These are phyloP conservation scores for Habropoda laboriosa DNA, from an alignment of 1,140 invertebrate species.

Conservation along the genomic window DNA sequence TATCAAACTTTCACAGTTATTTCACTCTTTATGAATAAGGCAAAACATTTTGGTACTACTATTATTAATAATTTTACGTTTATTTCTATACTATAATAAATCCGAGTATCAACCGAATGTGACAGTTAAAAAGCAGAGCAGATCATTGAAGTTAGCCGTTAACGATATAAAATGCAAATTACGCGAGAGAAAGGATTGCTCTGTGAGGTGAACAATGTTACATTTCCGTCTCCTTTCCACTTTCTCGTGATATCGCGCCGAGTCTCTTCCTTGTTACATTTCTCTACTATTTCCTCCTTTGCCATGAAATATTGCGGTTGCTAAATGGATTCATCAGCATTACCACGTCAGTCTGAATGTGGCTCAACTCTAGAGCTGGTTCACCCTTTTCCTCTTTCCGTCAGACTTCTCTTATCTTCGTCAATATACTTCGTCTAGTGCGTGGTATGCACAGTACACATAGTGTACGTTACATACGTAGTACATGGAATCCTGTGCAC, in stretches of 20 bases:
- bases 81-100: no score
- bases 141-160: slow-evolving; percentile 11
- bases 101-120: neutral
- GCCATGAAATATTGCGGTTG: slow-evolving; percentile 69
- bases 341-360: slow-evolving; percentile 66
- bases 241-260: slow-evolving; percentile 21
- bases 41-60: no score
- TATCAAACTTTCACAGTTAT: no score
- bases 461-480: no score
- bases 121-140: neutral
- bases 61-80: no score
- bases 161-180: slow-evolving; percentile 42
- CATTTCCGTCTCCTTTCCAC: slow-evolving; percentile 12
- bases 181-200: slow-evolving; percentile 33
- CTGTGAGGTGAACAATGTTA: slow-evolving; percentile 37
- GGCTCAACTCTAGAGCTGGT: slow-evolving; percentile 42
- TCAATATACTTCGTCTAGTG: slow-evolving; percentile 14
- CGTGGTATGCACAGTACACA: neutral
- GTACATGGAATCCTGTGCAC: neutral
- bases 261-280: slow-evolving; percentile 32
- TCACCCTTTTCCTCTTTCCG: slow-evolving; percentile 50
- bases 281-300: slow-evolving; percentile 48
- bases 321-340: slow-evolving; percentile 78
- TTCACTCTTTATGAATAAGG: no score
- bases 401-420: slow-evolving; percentile 51